A percentile compares a stretch with the other conserved stretches of the same genome.
These are phyloP conservation scores for Spodoptera frugiperda DNA, from an alignment of 1,140 invertebrate species.

Conservation along the genomic window DNA sequence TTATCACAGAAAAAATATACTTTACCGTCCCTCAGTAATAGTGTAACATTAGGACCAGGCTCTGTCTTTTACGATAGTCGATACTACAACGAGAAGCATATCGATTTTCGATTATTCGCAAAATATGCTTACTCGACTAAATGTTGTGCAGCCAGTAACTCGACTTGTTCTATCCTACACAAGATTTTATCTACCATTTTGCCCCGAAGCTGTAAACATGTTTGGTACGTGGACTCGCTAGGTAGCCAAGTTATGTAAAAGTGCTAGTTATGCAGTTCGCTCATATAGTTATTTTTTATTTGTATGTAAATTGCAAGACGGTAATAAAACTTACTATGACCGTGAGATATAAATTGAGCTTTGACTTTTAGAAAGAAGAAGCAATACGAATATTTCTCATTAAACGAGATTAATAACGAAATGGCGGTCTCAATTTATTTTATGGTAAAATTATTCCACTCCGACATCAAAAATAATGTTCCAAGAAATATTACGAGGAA, in stretches of 20 bases:
- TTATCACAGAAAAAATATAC: constrained; percentile 13
- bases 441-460: too few species aligned
- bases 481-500: too few species aligned
- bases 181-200: constrained; percentile 26
- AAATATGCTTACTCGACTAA: constrained; percentile 31
- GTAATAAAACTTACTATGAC: too few species aligned
- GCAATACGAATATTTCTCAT: too few species aligned
- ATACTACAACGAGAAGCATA: constrained; percentile 10
- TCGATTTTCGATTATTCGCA: constrained; percentile 37
- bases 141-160: background rate
- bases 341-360: too few species aligned
- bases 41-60: constrained; percentile 18
- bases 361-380: too few species aligned
- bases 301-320: background rate
- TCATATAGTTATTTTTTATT: background rate
- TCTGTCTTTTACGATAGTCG: constrained; percentile 27
- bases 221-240: constrained; percentile 17
- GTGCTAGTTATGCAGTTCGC: background rate
- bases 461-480: too few species aligned
- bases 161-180: constrained; percentile 10
- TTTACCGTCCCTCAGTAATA: background rate
- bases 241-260: constrained; percentile 11
- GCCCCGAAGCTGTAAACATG: constrained; percentile 21
- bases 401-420: too few species aligned
- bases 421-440: too few species aligned